Percentiles rank a stretch among this genome's conserved stretches.
Conservation (phyloP, 2,888 invertebrate genomes). For the Eugnorisma glareosa region DNA sequence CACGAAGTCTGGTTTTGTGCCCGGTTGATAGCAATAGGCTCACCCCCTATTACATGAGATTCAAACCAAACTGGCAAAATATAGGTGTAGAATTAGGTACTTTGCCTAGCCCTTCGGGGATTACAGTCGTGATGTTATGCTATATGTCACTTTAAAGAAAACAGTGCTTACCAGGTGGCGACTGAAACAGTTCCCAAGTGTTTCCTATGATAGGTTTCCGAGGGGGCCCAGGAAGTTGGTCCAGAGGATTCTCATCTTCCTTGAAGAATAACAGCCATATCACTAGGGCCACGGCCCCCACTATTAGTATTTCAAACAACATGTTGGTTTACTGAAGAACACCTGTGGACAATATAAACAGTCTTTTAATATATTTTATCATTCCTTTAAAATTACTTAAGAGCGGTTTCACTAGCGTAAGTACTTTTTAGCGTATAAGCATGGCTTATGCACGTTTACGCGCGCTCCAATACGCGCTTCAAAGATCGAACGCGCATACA, state of each 20-base stretch:
- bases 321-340: constrained; percentile 43
- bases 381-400: background rate
- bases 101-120: no score
- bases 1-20: no score
- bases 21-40: no score
- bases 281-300: constrained; percentile 43
- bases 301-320: constrained; percentile 59
- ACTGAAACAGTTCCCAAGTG: constrained; percentile 60
- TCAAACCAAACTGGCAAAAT: background rate
- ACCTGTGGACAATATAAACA: background rate
- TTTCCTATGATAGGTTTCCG: constrained; percentile 73
- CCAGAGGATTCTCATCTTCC: constrained; percentile 72
- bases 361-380: background rate
- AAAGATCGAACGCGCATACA: background rate
- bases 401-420: background rate
- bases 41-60: background rate
- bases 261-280: constrained; percentile 68
- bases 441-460: background rate
- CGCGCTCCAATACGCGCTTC: background rate
- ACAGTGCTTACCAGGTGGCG: constrained; percentile 38
- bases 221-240: constrained; percentile 76
- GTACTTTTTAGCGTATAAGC: background rate
- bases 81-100: background rate
- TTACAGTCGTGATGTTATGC: no score
- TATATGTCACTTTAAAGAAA: background rate